Evolutionary conservation across 2,797 vertebrate genomes (phyloP).

Genomic region (Dipus sagitta): DNA sequence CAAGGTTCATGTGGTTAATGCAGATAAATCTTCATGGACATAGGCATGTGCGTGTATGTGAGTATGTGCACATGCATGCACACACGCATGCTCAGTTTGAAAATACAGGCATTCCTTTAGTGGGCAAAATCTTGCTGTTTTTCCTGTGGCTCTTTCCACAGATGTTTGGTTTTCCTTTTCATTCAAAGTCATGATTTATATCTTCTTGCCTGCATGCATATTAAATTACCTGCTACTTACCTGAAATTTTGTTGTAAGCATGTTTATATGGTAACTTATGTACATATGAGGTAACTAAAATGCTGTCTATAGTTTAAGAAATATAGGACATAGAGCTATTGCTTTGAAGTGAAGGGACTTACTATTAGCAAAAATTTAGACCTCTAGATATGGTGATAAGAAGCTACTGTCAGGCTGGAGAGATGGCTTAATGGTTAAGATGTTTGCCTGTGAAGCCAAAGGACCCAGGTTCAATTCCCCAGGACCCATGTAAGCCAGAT

Average conservation of each 20-base stretch:
- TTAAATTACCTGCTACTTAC: neutral
- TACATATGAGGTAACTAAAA: neutral
- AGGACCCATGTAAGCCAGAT: too few relatives aligned
- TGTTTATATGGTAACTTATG: slow-evolving; percentile 30
- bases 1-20: neutral
- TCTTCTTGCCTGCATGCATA: neutral
- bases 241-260: neutral
- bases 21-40: too few relatives aligned
- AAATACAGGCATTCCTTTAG: neutral
- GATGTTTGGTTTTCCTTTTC: neutral
- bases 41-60: neutral
- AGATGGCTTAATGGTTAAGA: too few relatives aligned
- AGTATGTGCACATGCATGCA: neutral
- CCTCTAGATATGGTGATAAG: slow-evolving; percentile 12
- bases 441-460: too few relatives aligned
- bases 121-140: neutral
- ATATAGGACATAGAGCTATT: neutral
- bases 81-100: neutral
- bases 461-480: too few relatives aligned
- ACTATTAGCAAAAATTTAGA: neutral
- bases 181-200: neutral
- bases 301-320: slow-evolving; percentile 4
- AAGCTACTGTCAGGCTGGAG: slow-evolving; percentile 18
- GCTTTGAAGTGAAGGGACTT: neutral
- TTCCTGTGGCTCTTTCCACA: neutral